Evolutionary conservation across 2,888 invertebrate genomes (phyloP), one percentile per base, ranked within the genome.

Genomic region (Polylopha cassiicola): DNA sequence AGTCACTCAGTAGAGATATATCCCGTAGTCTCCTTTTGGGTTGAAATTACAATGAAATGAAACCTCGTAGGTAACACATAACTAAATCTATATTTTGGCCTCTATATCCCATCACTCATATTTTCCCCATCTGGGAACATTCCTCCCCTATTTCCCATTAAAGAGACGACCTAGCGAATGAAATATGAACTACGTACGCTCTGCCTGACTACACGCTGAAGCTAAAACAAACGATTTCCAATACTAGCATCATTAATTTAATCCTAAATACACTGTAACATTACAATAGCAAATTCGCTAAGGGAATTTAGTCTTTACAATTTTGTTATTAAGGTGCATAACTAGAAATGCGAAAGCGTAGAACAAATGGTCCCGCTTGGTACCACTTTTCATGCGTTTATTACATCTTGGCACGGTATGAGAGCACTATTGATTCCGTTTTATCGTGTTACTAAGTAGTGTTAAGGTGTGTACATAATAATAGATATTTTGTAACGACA

Each of bases 311-410:
- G 21, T 20, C 20, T 30, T 21, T 29, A 21, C 10, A 5, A 6
- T 5, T 3, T 4, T 8, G 15, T 13, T 7, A 31, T n/a, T 23
- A 44, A 16, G 22, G 39, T 39, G 22, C 23, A 16, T 36, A 51
- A 49, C 44, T 30, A 54, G 44, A 50, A 7, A 26, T 5, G 23
- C 26, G 29, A 42, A 42, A 28, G 31, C 39, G 38, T 41, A 61
- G 56, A 65, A 77, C 67, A 73, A 77, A 76, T 77, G 70, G 67
- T 64, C 49, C 46, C 55, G 55, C 58, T 24, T 26, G 58, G 61
- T 59, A 71, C 69, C 74, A 77, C 72, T 73, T 75, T 77, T 77
- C 74, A 71, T 76, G 62, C 72, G 70, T 72, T 80, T 79, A 79
- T 79, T 77, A 72, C 68, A 60, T 61, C 68, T 73, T 74, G 70